Conservation (phyloP, 2,797 vertebrate species). For the Typhlichthys subterraneus region DNA sequence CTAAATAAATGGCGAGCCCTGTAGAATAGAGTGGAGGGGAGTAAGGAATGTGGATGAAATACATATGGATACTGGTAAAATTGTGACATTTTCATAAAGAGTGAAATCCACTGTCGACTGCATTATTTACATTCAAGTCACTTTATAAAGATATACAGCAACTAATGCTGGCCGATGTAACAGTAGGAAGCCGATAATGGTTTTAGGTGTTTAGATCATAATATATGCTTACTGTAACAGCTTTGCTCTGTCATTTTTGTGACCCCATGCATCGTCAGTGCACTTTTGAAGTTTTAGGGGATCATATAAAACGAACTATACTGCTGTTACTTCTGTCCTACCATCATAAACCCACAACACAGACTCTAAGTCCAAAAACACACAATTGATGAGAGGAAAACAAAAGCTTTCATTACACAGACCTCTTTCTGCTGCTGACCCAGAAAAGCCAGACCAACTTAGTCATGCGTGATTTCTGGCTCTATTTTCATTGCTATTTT, state of each 20-base stretch:
- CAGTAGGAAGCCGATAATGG: too few relatives aligned
- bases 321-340: not conserved
- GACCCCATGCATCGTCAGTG: too few relatives aligned
- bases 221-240: not conserved
- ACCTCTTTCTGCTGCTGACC: slow-evolving; percentile 38
- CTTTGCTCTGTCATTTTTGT: too few relatives aligned
- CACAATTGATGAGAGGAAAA: slow-evolving; percentile 43
- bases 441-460: slow-evolving; percentile 51
- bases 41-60: slow-evolving; percentile 30
- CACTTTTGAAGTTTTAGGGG: too few relatives aligned
- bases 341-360: slow-evolving; percentile 6
- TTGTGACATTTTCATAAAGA: too few relatives aligned
- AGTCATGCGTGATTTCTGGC: slow-evolving; percentile 54
- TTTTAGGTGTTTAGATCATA: not conserved
- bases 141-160: too few relatives aligned
- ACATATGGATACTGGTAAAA: too few relatives aligned
- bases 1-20: slow-evolving; percentile 43
- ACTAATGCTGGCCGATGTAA: not conserved
- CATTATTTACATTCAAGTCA: too few relatives aligned
- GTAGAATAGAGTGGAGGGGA: slow-evolving; percentile 46
- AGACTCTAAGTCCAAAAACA: slow-evolving; percentile 18
- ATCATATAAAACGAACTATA: too few relatives aligned
- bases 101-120: too few relatives aligned
- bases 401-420: slow-evolving; percentile 32
- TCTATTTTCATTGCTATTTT: slow-evolving; percentile 19